A percentile compares a stretch with the other conserved stretches of the same genome.
phyloP scores from a whole-genome alignment of 2,888 invertebrate species.

The Synanthedon formicaeformis region DNA sequence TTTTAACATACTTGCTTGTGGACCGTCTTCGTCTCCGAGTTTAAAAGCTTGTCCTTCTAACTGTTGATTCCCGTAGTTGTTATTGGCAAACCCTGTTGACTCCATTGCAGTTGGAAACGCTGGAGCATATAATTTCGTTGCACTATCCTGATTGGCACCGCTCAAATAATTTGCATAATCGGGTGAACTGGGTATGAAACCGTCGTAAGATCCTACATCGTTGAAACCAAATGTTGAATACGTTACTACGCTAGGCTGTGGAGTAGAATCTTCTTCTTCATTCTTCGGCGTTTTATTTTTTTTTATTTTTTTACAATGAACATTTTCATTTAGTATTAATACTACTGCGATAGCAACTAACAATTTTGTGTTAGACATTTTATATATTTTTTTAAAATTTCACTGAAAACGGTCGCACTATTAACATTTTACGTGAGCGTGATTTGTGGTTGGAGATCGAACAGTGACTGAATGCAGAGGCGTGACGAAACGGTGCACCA shows the following conservation, averaged over 20 bases:
- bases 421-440: conserved; percentile 51
- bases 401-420: conserved; percentile 22
- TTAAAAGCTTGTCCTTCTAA: conserved; percentile 26
- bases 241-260: conserved; percentile 53
- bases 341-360: conserved; percentile 32
- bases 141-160: conserved; percentile 30
- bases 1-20: conserved; percentile 34
- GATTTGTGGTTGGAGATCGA: conserved; percentile 38
- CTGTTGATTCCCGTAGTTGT: conserved; percentile 23
- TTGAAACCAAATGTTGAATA: conserved; percentile 62
- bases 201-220: conserved; percentile 52
- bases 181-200: conserved; percentile 54
- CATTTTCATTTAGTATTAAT: conserved; percentile 18
- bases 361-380: conserved; percentile 41
- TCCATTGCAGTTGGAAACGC: conserved; percentile 53
- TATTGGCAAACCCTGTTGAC: conserved; percentile 30
- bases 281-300: conserved; percentile 35
- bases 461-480: conserved; percentile 35
- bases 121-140: conserved; percentile 46
- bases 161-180: conserved; percentile 44
- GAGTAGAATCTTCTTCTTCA: conserved; percentile 35
- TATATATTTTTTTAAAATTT: conserved; percentile 23
- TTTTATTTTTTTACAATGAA: conserved; percentile 38
- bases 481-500: conserved; percentile 6
- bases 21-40: conserved; percentile 21